Conservation (phyloP, 2,888 invertebrate genomes). For the Amiota communis region DNA sequence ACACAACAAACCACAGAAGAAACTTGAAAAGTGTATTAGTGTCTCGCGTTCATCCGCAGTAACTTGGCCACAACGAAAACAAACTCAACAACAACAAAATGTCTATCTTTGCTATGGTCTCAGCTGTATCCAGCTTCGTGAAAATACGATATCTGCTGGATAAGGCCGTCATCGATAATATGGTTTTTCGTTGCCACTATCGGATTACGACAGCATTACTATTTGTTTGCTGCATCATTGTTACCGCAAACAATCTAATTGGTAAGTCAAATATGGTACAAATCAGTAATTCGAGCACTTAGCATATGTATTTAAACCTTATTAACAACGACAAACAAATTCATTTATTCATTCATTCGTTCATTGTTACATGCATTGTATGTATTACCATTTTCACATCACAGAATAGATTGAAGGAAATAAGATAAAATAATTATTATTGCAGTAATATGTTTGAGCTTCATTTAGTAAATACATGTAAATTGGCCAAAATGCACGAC, state of each 20-base stretch:
- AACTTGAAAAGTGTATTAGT: background rate
- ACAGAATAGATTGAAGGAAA: background rate
- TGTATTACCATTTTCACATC: background rate
- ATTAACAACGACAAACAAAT: too few relatives aligned
- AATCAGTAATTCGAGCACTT: background rate
- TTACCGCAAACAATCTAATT: slow-evolving; percentile 91
- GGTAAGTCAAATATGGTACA: slow-evolving; percentile 77
- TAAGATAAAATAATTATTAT: background rate
- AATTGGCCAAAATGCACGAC: too few relatives aligned
- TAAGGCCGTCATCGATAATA: slow-evolving; percentile 91
- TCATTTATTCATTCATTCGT: too few relatives aligned
- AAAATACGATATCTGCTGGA: slow-evolving; percentile 91
- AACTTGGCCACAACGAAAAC: slow-evolving; percentile 1
- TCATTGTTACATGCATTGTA: background rate
- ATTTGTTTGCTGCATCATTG: slow-evolving; percentile 89
- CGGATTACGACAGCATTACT: slow-evolving; percentile 89
- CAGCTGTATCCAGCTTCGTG: slow-evolving; percentile 91
- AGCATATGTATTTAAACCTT: background rate
- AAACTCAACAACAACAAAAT: slow-evolving; percentile 72
- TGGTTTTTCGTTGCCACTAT: slow-evolving; percentile 91
- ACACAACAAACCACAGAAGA: background rate
- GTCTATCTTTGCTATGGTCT: slow-evolving; percentile 88
- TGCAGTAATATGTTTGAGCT: too few relatives aligned
- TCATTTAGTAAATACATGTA: too few relatives aligned
- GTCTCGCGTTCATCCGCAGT: background rate